Conservation (phyloP, 2,797 vertebrate genomes). For the Peromyscus nudipes region DNA sequence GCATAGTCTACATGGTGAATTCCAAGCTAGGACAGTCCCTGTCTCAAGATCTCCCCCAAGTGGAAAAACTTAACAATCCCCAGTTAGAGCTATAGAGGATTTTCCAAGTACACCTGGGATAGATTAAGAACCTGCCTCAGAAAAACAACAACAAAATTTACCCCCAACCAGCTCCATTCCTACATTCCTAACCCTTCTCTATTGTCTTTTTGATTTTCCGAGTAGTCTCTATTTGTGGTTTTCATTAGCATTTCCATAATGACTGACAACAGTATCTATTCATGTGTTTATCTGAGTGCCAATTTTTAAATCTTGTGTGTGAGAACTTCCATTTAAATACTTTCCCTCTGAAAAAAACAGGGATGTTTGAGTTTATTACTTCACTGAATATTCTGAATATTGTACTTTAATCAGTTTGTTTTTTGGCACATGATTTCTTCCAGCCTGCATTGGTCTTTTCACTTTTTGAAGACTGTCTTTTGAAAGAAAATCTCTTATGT, state of each 20-base stretch:
- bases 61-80: neutral
- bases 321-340: constrained; percentile 36
- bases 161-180: neutral
- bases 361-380: neutral
- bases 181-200: neutral
- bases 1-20: neutral
- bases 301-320: neutral
- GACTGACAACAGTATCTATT: neutral
- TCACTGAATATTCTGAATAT: neutral
- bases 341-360: neutral
- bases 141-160: neutral
- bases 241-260: neutral
- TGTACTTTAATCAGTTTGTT: neutral
- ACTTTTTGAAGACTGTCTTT: neutral
- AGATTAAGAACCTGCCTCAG: neutral
- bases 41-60: neutral
- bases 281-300: neutral
- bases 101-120: neutral
- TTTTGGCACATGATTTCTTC: neutral
- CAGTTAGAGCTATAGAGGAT: neutral
- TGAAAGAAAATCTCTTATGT: neutral
- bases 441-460: neutral
- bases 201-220: neutral
- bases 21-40: neutral
- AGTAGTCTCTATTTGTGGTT: neutral